These are phyloP conservation scores for Eilema caniola DNA, from an alignment of 2,888 invertebrate genomes.

Conservation along the genomic window DNA sequence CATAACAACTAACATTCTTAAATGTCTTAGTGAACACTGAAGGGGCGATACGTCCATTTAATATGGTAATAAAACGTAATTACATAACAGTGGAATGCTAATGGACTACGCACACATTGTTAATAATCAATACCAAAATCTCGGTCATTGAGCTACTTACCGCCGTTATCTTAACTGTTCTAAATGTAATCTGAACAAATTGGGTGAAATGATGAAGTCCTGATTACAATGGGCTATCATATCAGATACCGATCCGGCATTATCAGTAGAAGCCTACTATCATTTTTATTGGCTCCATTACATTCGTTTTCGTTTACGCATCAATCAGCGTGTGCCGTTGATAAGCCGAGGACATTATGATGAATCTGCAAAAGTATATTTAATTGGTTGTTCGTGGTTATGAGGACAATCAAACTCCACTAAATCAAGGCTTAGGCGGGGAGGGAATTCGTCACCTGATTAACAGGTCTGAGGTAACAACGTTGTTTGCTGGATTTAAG, in stretches of 20 bases:
- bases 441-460: neutral
- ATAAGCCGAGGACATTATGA: neutral
- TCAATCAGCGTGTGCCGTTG: neutral
- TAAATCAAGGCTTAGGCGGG: too few relatives aligned
- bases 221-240: constrained; percentile 10
- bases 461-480: neutral
- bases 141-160: constrained; percentile 61
- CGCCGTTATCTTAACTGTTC: constrained; percentile 36
- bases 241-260: constrained; percentile 8
- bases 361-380: neutral
- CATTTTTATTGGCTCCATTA: neutral
- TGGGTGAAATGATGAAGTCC: constrained; percentile 25
- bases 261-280: neutral
- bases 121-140: constrained; percentile 43
- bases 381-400: neutral
- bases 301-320: constrained; percentile 3
- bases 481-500: neutral
- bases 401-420: too few relatives aligned
- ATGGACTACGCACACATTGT: constrained; percentile 3
- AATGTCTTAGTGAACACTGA: neutral
- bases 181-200: constrained; percentile 13
- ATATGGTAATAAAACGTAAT: neutral
- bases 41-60: neutral
- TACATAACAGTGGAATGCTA: neutral
- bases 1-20: neutral